Evolutionary conservation across 2,113 vertebrate genomes (phyloP).

Genomic region (Hypomesus transpacificus): DNA sequence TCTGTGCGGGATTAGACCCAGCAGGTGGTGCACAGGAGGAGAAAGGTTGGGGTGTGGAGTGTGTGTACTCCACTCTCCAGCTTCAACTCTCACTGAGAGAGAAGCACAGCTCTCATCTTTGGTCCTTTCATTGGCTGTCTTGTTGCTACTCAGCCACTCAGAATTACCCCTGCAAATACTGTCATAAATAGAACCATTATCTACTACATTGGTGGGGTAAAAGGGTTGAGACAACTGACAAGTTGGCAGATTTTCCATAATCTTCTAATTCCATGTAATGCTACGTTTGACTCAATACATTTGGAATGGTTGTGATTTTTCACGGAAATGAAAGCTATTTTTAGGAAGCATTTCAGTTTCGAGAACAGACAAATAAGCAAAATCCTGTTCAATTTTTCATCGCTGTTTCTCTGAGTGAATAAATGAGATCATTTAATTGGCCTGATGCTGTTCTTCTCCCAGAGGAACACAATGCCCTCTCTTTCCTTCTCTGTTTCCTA

Average conservation of each 20-base stretch:
- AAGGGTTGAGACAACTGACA: no score
- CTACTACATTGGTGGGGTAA: no score
- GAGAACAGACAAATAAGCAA: no score
- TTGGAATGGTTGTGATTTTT: no score
- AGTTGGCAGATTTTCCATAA: no score
- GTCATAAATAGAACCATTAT: no score
- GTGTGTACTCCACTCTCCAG: constrained; percentile 32
- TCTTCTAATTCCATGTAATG: no score
- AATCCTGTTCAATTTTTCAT: neutral
- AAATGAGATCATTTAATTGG: no score
- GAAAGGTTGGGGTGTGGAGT: constrained; percentile 28
- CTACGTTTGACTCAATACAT: neutral
- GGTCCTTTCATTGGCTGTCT: constrained; percentile 8
- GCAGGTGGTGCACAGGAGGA: constrained; percentile 41
- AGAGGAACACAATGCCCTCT: neutral
- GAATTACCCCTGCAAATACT: neutral
- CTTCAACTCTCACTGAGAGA: neutral
- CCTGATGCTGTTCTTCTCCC: neutral
- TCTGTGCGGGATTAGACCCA: constrained; percentile 72
- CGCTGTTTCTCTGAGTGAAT: neutral
- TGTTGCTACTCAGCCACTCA: neutral
- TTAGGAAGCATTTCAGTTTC: no score
- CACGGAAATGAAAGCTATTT: no score
- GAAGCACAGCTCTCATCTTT: neutral
- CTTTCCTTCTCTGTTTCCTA: constrained; percentile 43